Base-by-base conservation (phyloP, 1,140 invertebrate species). In the Ceratosolen solmsi region DNA sequence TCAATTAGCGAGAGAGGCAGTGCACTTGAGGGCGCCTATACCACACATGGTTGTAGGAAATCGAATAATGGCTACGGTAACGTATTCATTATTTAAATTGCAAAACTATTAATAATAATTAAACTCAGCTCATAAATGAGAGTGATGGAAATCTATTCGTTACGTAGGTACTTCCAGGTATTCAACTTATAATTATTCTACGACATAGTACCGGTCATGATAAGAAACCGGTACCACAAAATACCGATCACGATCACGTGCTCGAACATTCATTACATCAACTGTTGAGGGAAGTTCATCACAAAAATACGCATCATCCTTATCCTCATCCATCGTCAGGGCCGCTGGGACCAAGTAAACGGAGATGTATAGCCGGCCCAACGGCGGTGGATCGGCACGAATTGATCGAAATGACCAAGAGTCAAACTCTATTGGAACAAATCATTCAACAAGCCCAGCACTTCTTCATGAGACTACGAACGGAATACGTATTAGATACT, bases 11-110 rank as follows among this genome's bases (percentile, higher is more conserved):
- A 95, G 97, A 82, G 98, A 99, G 91, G 98, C 98, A 0, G 97
- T 99, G 7, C 96, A 98, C 86, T 89, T 98, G 2, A 96, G 98
- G 87, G 95, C 96, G 4, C 95, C 96, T 0, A 98, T 99, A 88
- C 98, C 98, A 13, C 98, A 99, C 87, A 96, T 99, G 93, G 98
- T 99, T 41, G 96, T 99, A 71, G 97, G 97, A 65, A 99, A 99
- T 92, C 97, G 99, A 92, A 99, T 99, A 83, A 97, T 98, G 92
- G 97, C 97, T 20, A 98, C 97, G 60, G 96, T 97, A 91, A 78
- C 80, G 22, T 74, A 73, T 54, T 68, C 77, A 80, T 41, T 22
- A 70, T 33, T 54, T 80, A 73, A 63, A 58, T 68, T n/a, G n/a
- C n/a, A n/a, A n/a, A 27, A 27, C 22, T 27, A 60, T 25, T n/a